Percentiles rank a stretch among this genome's conserved stretches.
Conservation (phyloP, 1,140 invertebrate genomes). For the Callitettix versicolor region DNA sequence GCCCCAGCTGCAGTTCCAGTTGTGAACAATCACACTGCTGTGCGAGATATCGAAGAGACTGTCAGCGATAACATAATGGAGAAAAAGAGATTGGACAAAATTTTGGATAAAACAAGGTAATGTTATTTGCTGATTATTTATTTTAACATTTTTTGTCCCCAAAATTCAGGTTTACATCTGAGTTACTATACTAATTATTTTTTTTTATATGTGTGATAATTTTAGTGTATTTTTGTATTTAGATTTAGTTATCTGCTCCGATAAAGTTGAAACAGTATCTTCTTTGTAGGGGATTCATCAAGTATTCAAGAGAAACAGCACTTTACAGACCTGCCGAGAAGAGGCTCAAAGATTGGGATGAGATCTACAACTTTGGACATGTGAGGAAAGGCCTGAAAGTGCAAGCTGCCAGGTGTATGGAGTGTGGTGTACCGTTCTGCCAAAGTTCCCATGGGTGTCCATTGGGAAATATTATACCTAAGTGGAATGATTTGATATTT, state of each 20-base stretch:
- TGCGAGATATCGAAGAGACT: conserved; percentile 82
- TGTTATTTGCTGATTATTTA: background rate
- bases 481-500: conserved; percentile 97
- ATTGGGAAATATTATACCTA: conserved; percentile 96
- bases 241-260: background rate
- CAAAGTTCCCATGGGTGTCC: conserved; percentile 95
- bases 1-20: conserved; percentile 32
- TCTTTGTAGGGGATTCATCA: conserved; percentile 86
- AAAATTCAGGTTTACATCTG: background rate
- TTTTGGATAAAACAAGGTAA: conserved; percentile 80
- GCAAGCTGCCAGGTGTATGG: conserved; percentile 97
- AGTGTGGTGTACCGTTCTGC: conserved; percentile 98
- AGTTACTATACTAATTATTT: background rate
- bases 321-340: conserved; percentile 75
- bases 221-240: background rate
- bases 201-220: conserved; percentile 3
- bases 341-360: conserved; percentile 88
- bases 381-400: conserved; percentile 79
- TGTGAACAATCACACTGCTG: conserved; percentile 29
- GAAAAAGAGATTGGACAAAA: conserved; percentile 65
- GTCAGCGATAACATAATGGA: conserved; percentile 62
- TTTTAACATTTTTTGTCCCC: no score
- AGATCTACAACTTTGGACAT: conserved; percentile 82
- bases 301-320: conserved; percentile 79
- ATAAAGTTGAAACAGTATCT: conserved; percentile 16